phyloP scores from a whole-genome alignment of 2,113 vertebrate species.

The Rhineura floridana region DNA sequence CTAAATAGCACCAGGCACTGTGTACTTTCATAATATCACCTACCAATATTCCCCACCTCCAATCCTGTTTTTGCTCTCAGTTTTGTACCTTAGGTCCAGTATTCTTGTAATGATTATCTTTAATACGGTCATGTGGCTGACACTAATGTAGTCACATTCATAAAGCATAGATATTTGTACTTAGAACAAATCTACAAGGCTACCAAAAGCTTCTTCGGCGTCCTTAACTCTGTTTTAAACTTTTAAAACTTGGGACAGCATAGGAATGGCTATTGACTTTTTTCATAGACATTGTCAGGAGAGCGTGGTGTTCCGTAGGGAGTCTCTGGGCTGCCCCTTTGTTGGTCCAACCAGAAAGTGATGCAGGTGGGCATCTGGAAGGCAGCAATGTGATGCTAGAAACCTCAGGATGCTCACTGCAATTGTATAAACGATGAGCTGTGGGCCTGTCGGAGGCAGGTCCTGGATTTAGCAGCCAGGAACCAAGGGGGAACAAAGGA shows the following conservation, averaged over 20 bases:
- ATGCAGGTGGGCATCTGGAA: no score
- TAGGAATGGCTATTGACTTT: no score
- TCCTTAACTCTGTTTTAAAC: not conserved
- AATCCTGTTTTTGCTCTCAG: not conserved
- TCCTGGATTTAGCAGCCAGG: no score
- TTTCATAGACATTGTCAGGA: no score
- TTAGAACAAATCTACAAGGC: not conserved
- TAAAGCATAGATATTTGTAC: not conserved
- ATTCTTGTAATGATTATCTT: not conserved
- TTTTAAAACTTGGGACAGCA: not conserved
- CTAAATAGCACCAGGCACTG: not conserved
- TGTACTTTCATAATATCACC: slow-evolving; percentile 1
- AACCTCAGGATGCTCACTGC: no score
- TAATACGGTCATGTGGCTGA: not conserved
- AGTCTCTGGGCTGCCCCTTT: no score
- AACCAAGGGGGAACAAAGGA: no score
- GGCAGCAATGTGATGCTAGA: no score
- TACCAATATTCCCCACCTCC: not conserved
- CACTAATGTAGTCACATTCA: not conserved
- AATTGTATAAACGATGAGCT: no score
- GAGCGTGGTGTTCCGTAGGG: no score
- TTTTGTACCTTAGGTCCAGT: not conserved
- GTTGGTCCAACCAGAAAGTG: no score
- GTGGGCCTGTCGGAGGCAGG: no score
- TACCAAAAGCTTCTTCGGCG: not conserved